phyloP scores from a whole-genome alignment of 2,797 vertebrate genomes.

The Valencia hispanica region DNA sequence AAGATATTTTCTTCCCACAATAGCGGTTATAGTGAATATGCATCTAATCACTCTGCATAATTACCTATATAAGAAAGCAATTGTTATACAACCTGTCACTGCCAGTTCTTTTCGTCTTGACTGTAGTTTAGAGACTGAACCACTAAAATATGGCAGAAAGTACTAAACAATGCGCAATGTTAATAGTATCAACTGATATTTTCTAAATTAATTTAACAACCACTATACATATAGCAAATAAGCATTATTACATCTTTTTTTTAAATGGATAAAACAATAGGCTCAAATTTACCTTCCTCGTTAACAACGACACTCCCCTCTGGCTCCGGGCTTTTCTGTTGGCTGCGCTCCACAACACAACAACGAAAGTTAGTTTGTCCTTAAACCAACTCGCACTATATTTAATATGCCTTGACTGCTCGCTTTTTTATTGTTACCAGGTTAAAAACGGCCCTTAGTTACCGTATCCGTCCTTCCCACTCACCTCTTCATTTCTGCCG shows the following conservation, averaged over 20 bases:
- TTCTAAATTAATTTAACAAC: neutral
- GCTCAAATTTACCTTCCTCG: slow-evolving; percentile 71
- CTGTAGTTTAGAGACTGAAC: neutral
- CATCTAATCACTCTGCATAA: too few relatives aligned
- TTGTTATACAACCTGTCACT: neutral
- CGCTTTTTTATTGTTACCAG: neutral
- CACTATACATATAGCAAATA: neutral
- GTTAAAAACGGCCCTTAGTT: slow-evolving; percentile 16
- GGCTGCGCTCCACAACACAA: slow-evolving; percentile 53
- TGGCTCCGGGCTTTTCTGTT: slow-evolving; percentile 80
- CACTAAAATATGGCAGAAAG: neutral
- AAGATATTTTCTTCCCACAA: too few relatives aligned
- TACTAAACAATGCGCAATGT: neutral
- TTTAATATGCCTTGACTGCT: neutral
- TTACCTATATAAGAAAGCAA: neutral
- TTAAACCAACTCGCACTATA: neutral
- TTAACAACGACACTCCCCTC: slow-evolving; percentile 70
- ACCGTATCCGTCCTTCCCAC: slow-evolving; percentile 10
- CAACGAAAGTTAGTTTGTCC: neutral
- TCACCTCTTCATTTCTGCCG: slow-evolving; percentile 77
- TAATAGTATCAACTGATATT: neutral
- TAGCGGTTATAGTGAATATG: neutral
- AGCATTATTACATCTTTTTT: too few relatives aligned
- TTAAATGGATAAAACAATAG: too few relatives aligned
- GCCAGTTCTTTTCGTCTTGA: neutral